These are phyloP conservation scores for Fundulus diaphanus DNA, from an alignment of 2,797 vertebrate species.

Conservation along the genomic window DNA sequence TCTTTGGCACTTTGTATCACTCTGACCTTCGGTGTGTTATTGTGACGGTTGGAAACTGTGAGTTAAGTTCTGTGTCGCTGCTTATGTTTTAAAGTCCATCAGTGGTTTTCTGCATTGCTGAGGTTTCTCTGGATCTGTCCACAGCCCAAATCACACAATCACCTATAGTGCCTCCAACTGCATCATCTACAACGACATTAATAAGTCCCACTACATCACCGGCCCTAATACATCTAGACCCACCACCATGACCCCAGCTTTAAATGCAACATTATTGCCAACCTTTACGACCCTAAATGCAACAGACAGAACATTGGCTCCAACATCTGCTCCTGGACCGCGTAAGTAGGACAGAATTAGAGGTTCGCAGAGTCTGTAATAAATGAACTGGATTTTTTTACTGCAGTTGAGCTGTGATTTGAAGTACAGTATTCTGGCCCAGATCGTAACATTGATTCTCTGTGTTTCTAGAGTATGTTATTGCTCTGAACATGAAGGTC, in stretches of 20 bases:
- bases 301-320: too few species aligned
- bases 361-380: too few species aligned
- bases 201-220: too few species aligned
- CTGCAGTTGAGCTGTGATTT: not conserved
- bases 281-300: too few species aligned
- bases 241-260: too few species aligned
- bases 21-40: constrained; percentile 44
- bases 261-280: too few species aligned
- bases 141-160: too few species aligned
- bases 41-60: constrained; percentile 32
- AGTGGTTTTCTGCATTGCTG: not conserved
- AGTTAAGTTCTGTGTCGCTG: not conserved
- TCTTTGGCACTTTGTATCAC: constrained; percentile 2
- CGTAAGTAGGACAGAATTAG: not conserved
- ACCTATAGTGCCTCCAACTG: too few species aligned
- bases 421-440: not conserved
- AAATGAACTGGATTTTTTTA: too few species aligned
- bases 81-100: not conserved
- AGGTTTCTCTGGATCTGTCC: not conserved
- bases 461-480: not conserved
- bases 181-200: too few species aligned
- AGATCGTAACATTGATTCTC: not conserved
- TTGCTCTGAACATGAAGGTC: not conserved
- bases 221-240: too few species aligned
- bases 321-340: not conserved